phyloP scores from a whole-genome alignment of 2,797 vertebrate genomes.

The Falco cherrug region DNA sequence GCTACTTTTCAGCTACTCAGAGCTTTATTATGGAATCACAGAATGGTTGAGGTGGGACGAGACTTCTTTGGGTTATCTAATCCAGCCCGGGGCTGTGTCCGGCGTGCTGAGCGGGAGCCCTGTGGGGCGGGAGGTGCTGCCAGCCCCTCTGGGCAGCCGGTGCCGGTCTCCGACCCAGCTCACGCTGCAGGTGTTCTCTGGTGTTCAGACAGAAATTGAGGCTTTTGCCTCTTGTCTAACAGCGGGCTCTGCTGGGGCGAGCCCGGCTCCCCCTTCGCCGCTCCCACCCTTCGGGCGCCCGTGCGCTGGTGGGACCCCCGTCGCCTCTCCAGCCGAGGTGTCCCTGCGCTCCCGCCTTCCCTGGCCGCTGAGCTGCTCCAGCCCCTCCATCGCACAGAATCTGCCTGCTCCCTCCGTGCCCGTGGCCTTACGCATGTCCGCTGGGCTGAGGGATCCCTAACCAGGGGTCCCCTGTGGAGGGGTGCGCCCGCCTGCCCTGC shows the following conservation, averaged over 20 bases:
- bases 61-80: background rate
- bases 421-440: accelerated
- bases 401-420: background rate
- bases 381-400: background rate
- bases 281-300: background rate
- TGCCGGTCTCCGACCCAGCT: background rate
- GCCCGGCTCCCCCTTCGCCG: background rate
- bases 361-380: background rate
- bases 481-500: background rate
- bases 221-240: background rate
- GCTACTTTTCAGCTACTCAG: background rate
- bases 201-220: background rate
- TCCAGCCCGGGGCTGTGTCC: background rate
- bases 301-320: too few species aligned
- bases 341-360: background rate
- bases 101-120: too few species aligned
- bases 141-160: background rate
- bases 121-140: background rate
- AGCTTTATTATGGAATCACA: background rate
- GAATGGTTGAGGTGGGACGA: background rate
- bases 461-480: background rate
- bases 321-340: too few species aligned
- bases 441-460: background rate
- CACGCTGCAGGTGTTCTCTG: background rate
- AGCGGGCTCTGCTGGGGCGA: background rate